Evolutionary conservation across 2,888 invertebrate genomes (phyloP).

Genomic region (Xestia sexstrigata): DNA sequence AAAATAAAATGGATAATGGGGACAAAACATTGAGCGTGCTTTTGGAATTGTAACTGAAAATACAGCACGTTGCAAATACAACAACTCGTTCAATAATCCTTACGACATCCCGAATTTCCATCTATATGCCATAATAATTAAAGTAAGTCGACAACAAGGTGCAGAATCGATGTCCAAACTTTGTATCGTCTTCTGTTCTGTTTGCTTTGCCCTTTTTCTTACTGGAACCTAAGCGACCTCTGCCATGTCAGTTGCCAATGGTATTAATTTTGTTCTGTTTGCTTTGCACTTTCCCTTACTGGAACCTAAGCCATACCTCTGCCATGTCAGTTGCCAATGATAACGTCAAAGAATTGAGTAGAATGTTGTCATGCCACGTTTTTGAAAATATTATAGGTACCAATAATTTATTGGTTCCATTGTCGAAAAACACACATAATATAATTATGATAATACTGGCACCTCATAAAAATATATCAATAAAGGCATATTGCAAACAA

Average conservation of each 20-base stretch:
- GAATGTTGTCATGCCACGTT: neutral
- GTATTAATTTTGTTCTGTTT: too few relatives aligned
- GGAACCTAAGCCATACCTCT: neutral
- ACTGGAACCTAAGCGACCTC: neutral
- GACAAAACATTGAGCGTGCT: neutral
- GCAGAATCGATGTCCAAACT: neutral
- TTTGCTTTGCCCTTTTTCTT: neutral
- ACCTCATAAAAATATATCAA: neutral
- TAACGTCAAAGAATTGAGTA: neutral
- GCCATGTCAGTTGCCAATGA: neutral
- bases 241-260: neutral
- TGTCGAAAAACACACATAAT: neutral
- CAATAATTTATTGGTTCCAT: neutral
- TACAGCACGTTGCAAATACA: neutral
- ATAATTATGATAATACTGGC: neutral
- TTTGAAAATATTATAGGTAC: neutral
- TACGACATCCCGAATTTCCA: neutral
- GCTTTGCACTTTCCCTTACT: neutral
- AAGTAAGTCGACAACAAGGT: neutral
- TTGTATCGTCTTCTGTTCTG: neutral
- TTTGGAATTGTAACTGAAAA: neutral
- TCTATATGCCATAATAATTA: neutral
- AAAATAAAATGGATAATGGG: neutral
- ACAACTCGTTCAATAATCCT: neutral
- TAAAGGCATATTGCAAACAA: conserved; percentile 1